Base-by-base conservation (phyloP, 2,888 invertebrate genomes). In the Odontothrips loti region DNA sequence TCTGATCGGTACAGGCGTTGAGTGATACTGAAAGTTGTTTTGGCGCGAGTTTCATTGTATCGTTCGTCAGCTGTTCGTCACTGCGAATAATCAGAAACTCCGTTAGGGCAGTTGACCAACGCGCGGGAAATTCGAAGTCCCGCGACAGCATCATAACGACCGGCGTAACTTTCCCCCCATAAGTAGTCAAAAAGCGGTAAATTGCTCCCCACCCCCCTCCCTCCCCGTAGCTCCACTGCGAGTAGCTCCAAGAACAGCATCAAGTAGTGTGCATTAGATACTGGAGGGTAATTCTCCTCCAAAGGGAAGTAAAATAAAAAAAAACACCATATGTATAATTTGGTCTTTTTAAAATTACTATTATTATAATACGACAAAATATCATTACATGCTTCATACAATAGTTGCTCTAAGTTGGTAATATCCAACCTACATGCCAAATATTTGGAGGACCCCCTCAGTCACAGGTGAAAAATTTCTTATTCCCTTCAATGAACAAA, bases 291-390 rank as follows among this genome's bases (percentile, higher is more conserved):
- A n/a, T n/a, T n/a, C n/a, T n/a, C n/a, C n/a, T n/a, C n/a, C n/a
- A n/a, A n/a, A n/a, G n/a, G n/a, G n/a, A n/a, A n/a, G 34, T 2
- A 43, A 6, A 43, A 43, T 43, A 43, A 43, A 43, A 43, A 6
- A 43, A 6, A 43, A 43, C 34, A 43, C 6, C 34, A 58, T 58
- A 17, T 6, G 17, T 58, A 58, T 17, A 12, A 10, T 27, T 75
- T 75, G 23, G 23, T 75, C 27, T 75, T 75, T 27, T 23, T 23
- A 12, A 51, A 51, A 51, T n/a, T n/a, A n/a, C n/a, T 43, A 15
- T 51, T 27, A 75, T 27, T 75, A 75, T 75, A 75, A 23, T 75
- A 23, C n/a, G 68, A 75, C 68, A 75, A 75, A 75, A 75, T 75
- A 75, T 75, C 58, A 58, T 58, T 15, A 58, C 34, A 58, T 58